Evolutionary conservation across 2,888 invertebrate species (phyloP).

Genomic region (Monoplex corrugatus): DNA sequence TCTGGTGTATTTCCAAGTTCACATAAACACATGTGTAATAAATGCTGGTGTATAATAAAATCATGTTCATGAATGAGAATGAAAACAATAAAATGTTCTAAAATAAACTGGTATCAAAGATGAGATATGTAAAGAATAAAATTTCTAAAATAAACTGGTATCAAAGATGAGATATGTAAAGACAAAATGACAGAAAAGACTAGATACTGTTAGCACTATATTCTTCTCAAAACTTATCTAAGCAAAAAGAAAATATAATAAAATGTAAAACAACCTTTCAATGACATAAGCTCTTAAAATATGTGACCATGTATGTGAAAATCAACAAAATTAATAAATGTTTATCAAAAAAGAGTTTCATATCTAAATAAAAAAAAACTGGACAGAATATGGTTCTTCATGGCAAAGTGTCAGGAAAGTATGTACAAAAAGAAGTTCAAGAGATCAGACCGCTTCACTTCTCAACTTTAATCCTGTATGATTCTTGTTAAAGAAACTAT

Average conservation of each 20-base stretch:
- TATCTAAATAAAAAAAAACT: background rate
- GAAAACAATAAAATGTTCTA: background rate
- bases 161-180: background rate
- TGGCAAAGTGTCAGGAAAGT: too few species aligned
- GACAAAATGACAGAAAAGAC: background rate
- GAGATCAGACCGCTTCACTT: too few species aligned
- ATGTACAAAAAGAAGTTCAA: too few species aligned
- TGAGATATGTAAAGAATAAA: background rate
- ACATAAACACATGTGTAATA: background rate
- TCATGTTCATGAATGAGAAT: background rate
- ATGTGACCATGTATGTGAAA: too few species aligned
- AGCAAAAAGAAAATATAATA: background rate
- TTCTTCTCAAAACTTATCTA: background rate
- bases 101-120: background rate
- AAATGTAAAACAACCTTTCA: background rate
- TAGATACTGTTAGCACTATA: background rate
- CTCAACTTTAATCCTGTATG: too few species aligned
- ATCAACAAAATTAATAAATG: background rate
- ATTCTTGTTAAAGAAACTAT: too few species aligned
- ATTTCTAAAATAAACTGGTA: background rate
- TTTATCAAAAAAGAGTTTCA: background rate
- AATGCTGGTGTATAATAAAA: background rate
- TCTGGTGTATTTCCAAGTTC: slow-evolving; percentile 2
- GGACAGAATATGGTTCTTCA: too few species aligned
- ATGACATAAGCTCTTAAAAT: too few species aligned